Conservation (phyloP, 2,113 vertebrate species). For the Eudorcas thomsonii region DNA sequence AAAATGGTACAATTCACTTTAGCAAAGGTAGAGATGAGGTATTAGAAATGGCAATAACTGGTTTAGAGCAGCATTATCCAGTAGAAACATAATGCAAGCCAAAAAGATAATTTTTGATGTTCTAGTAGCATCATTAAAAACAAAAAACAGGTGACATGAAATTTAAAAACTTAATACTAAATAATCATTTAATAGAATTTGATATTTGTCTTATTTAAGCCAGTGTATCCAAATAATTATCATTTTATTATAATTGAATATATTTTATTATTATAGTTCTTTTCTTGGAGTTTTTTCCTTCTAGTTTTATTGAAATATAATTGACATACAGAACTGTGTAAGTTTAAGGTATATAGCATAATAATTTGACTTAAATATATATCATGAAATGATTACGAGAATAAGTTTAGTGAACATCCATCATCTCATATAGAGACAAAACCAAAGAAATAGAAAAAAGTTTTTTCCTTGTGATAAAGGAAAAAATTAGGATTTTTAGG, state of each 20-base stretch:
- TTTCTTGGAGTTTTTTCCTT: neutral
- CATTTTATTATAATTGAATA: neutral
- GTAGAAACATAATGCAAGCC: neutral
- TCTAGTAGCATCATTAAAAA: neutral
- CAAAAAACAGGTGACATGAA: neutral
- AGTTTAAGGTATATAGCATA: neutral
- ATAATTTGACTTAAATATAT: neutral
- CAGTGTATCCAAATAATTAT: neutral
- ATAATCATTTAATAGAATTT: neutral
- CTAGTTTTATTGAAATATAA: neutral
- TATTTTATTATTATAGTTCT: neutral
- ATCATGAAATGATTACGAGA: neutral
- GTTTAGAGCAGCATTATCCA: neutral
- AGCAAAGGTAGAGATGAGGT: neutral
- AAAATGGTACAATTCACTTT: neutral
- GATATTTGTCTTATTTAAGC: neutral
- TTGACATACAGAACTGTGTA: neutral
- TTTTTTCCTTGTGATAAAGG: neutral
- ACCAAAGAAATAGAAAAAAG: neutral
- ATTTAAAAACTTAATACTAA: neutral
- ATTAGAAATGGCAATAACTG: neutral
- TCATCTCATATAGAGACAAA: neutral
- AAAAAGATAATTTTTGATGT: neutral
- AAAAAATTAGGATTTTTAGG: neutral
- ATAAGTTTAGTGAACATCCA: neutral